Conservation (phyloP, 1,140 invertebrate genomes). For the Ephestia elutella region DNA sequence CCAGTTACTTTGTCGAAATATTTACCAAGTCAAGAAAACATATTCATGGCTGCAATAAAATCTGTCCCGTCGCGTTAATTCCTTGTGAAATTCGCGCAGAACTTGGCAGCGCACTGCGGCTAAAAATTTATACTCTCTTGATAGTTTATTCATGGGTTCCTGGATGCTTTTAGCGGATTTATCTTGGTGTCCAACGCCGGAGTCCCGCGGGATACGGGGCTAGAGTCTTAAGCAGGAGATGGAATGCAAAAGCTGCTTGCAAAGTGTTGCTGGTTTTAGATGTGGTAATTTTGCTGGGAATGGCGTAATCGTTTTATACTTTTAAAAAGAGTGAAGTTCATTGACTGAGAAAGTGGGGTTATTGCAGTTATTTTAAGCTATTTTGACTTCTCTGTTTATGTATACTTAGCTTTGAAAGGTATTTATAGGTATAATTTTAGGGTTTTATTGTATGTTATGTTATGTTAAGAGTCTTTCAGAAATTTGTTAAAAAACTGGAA, state of each 20-base stretch:
- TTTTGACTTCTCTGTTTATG: too few species aligned
- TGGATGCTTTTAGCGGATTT: conserved; percentile 4
- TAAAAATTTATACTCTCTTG: neutral
- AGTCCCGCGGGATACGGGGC: neutral
- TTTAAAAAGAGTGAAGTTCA: too few species aligned
- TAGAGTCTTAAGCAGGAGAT: neutral
- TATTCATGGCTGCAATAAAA: conserved; percentile 1
- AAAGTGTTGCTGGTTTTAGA: neutral
- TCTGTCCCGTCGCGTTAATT: neutral
- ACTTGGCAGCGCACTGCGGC: neutral
- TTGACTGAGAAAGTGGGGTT: too few species aligned
- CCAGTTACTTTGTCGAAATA: too few species aligned
- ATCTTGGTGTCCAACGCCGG: neutral
- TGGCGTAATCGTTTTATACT: too few species aligned
- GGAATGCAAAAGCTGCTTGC: neutral
- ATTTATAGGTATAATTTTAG: too few species aligned
- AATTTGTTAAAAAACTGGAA: too few species aligned
- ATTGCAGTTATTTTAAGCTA: too few species aligned
- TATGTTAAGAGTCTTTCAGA: too few species aligned
- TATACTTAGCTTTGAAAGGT: too few species aligned
- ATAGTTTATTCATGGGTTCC: conserved; percentile 4
- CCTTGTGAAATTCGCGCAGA: neutral
- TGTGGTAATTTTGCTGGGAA: neutral
- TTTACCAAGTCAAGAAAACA: neutral
- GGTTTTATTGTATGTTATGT: too few species aligned